These are phyloP conservation scores for Leptopilina clavipes DNA, from an alignment of 1,140 invertebrate genomes.

Conservation along the genomic window DNA sequence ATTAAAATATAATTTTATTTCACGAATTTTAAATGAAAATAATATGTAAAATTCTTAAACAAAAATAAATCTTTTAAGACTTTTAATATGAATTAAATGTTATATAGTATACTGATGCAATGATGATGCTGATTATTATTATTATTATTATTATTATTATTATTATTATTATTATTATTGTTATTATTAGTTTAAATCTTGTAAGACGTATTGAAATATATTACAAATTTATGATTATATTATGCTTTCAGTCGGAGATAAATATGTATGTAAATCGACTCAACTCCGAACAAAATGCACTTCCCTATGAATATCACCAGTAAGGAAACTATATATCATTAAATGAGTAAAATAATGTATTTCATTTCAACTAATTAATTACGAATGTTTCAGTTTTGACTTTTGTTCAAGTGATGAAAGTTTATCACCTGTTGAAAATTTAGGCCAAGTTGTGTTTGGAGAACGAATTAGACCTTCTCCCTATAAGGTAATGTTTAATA, in stretches of 20 bases:
- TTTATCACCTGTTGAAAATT: conserved; percentile 94
- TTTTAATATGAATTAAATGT: too few species aligned
- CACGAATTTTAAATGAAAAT: too few species aligned
- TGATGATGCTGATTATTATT: too few species aligned
- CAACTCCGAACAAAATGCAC: conserved; percentile 96
- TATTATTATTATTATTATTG: not conserved
- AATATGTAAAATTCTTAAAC: too few species aligned
- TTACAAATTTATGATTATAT: not conserved
- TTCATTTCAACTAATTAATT: too few species aligned
- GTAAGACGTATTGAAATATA: not conserved
- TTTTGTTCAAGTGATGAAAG: conserved; percentile 87
- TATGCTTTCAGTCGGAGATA: conserved; percentile 84
- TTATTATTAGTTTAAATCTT: too few species aligned
- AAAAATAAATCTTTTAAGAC: too few species aligned
- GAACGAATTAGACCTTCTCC: conserved; percentile 95
- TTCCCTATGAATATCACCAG: conserved; percentile 98
- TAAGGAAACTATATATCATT: conserved; percentile 52
- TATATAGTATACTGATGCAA: too few species aligned
- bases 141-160: not conserved
- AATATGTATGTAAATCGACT: conserved; percentile 95
- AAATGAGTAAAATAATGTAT: too few species aligned
- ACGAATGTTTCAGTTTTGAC: conserved; percentile 82
- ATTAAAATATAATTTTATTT: too few species aligned
- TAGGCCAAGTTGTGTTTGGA: conserved; percentile 99
- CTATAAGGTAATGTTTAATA: conserved; percentile 80